Evolutionary conservation across 2,797 vertebrate species (phyloP), one percentile per base, ranked within the genome.

Genomic region (Numenius phaeopus): DNA sequence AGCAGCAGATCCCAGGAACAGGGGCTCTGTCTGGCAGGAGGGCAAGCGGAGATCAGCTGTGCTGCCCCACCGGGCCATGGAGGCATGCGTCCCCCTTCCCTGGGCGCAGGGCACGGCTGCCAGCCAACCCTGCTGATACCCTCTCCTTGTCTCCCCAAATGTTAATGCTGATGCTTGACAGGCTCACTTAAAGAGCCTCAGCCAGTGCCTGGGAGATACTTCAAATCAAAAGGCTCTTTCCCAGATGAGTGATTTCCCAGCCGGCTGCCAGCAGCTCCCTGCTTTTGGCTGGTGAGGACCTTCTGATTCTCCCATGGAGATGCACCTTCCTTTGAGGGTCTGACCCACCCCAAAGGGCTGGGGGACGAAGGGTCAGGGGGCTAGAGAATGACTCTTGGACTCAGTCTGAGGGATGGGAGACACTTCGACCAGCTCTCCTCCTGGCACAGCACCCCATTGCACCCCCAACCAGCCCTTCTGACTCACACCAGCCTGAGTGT

Each of bases 61-160:
- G 70, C 64, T n/a, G 11, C 24, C 29, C 32, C 1, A 1, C 2
- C 0, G 30, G 46, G 39, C 26, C 6, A 0, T 5, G 64, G 6
- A 67, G 40, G 11, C 23, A 27, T 0, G 4, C 2, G 59, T 58
- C 64, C 39, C 18, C 44, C 34, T 47, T 69, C 23, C 21, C 30
- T 2, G 2, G 59, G 24, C 1, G 0, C 7, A 3, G 62, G 55
- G 23, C 70, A 81, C 3, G 2, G 40, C 65, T 66, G 62, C 44
- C 58, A 61, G 40, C 65, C 9, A 7, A 12, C 54, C 66, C 57
- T 1, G 2, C 52, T 55, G 32, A 57, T 42, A 32, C 37, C n/a
- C 7, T 67, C 37, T 57, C 59, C 57, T 47, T 3, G 0, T 59
- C 80, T 70, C 70, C 52, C 46, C 64, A 61, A 61, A 70, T 11